phyloP scores from a whole-genome alignment of 2,888 invertebrate genomes.

The Lottia scabra region DNA sequence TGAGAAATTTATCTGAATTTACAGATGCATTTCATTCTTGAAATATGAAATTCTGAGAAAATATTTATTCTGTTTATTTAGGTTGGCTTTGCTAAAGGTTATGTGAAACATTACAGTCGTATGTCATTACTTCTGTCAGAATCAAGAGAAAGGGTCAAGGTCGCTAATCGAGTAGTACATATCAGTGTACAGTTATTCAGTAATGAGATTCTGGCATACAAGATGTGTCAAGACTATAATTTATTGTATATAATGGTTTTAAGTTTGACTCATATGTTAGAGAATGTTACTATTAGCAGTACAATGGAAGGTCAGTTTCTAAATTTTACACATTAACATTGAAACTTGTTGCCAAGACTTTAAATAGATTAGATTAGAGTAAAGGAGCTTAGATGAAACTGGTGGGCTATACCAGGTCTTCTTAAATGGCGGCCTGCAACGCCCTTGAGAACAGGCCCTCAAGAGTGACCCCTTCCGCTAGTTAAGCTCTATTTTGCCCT shows the following conservation, averaged over 20 bases:
- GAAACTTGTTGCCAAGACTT: not conserved
- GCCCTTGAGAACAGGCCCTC: too few species aligned
- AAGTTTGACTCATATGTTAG: slow-evolving; percentile 92
- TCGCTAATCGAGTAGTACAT: slow-evolving; percentile 96
- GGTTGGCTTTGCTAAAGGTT: slow-evolving; percentile 92
- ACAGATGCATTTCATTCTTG: too few species aligned
- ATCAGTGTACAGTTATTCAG: slow-evolving; percentile 96
- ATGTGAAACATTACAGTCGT: slow-evolving; percentile 95
- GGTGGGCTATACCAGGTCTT: too few species aligned
- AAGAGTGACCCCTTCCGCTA: too few species aligned
- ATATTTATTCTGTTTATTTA: slow-evolving; percentile 38
- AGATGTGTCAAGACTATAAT: slow-evolving; percentile 91
- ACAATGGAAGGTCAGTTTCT: slow-evolving; percentile 80
- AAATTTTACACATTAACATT: not conserved
- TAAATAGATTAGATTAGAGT: not conserved
- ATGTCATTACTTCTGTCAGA: slow-evolving; percentile 85
- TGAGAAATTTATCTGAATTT: too few species aligned
- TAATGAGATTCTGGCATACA: slow-evolving; percentile 89
- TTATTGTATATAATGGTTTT: slow-evolving; percentile 93
- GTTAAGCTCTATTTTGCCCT: too few species aligned
- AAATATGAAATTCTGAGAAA: too few species aligned
- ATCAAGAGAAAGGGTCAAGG: slow-evolving; percentile 67
- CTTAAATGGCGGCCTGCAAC: too few species aligned
- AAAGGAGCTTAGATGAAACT: too few species aligned
- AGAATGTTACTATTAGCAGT: slow-evolving; percentile 87